These are phyloP conservation scores for Catalaphyllia jardinei DNA, from an alignment of 64 coral and sea anemone species.

Conservation along the genomic window DNA sequence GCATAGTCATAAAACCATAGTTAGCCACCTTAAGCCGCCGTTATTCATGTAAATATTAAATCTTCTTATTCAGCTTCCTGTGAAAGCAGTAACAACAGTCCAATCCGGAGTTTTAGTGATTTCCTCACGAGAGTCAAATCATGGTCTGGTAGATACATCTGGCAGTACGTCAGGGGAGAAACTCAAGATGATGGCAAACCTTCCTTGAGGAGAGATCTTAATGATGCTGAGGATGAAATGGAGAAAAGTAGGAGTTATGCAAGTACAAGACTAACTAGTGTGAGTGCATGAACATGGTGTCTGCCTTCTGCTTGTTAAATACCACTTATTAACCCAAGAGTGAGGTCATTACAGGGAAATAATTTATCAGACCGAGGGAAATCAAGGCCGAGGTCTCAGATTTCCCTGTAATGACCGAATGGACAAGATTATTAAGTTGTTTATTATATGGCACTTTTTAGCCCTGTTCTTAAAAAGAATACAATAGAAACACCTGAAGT, in stretches of 20 bases:
- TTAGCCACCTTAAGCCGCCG: too few species aligned
- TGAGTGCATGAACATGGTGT: background rate
- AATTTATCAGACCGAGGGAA: too few species aligned
- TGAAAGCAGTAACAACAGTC: background rate
- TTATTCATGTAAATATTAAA: background rate
- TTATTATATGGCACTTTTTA: too few species aligned
- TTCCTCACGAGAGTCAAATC: constrained; percentile 10
- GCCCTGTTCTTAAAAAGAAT: too few species aligned
- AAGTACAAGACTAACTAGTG: background rate
- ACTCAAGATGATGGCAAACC: background rate
- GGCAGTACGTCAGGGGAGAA: constrained; percentile 25
- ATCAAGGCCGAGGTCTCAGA: too few species aligned
- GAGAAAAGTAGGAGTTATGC: background rate
- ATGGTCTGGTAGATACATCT: constrained; percentile 32
- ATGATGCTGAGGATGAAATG: constrained; percentile 36
- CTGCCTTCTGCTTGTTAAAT: too few species aligned
- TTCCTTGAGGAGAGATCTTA: constrained; percentile 16
- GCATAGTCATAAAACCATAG: too few species aligned
- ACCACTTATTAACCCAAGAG: too few species aligned
- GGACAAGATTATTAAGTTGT: too few species aligned
- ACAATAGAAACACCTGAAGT: too few species aligned
- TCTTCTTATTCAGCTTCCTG: constrained; percentile 1
- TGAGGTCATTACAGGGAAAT: too few species aligned
- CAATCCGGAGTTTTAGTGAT: constrained; percentile 6
- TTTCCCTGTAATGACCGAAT: too few species aligned